Base-by-base conservation (phyloP, 2,113 vertebrate species). In the Callorhinus ursinus region DNA sequence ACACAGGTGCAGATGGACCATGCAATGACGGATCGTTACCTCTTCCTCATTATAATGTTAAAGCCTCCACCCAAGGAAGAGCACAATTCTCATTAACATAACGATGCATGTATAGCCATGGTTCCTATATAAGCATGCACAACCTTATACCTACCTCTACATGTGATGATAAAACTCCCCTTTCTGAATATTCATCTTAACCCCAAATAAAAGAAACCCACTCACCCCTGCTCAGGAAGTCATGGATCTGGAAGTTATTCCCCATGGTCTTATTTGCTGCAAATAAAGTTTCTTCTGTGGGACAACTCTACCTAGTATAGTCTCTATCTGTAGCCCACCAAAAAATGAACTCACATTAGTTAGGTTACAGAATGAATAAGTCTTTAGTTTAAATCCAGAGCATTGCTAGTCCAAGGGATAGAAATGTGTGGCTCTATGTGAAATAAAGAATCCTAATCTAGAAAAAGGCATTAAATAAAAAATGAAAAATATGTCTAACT, bases 401-500 rank as follows among this genome's bases (percentile, higher is more conserved):
- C 33, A 92, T 21, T 42, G 8, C 14, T 79, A 61, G 9, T 53
- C 39, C 26, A 61, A 33, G 51, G 26, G 18, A 19, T 15, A 91
- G 61, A 71, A 67, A 80, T 61, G 24, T 31, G 14, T 24, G 39
- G 26, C 19, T 91, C 77, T 39, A 80, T 36, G 67, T 91, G 26
- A 95, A 67, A 57, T 59, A 59, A 69, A 59, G 39, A 13, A 31
- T 3, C 22, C 46, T 31, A 79, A 33, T 69, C 51, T 91, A 91
- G 71, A 91, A 79, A 77, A 91, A 61, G 79, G 21, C 24, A 67
- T 33, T 74, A 84, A 90, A 83, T 42, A 84, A 69, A 95, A 95
- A 87, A 80, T 87, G 15, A 42, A 86, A 81, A 72, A 11, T 87
- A 24, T 51, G 26, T 39, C 49, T 39, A 83, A 10, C 12, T 59